Conservation (phyloP, 2,797 vertebrate species). For the Bovichtus variegatus region DNA sequence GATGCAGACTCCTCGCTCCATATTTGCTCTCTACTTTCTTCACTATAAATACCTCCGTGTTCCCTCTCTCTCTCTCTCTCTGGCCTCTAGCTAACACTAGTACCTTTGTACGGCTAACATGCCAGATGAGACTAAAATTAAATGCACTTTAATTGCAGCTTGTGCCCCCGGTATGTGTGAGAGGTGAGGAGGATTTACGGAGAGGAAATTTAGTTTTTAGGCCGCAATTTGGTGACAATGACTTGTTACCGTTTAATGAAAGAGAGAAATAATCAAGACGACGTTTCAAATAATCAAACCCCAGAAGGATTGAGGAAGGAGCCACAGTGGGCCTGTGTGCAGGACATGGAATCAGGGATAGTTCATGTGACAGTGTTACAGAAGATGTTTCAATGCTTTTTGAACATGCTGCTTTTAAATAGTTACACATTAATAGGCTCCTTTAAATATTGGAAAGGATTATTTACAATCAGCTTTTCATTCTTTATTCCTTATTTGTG, state of each 20-base stretch:
- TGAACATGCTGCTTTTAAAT: neutral
- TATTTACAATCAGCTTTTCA: neutral
- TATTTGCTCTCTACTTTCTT: slow-evolving; percentile 33
- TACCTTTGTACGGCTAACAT: slow-evolving; percentile 74
- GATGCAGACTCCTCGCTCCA: slow-evolving; percentile 38
- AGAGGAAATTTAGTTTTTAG: slow-evolving; percentile 68
- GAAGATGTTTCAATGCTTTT: neutral
- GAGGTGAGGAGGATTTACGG: slow-evolving; percentile 54
- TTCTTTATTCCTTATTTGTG: neutral
- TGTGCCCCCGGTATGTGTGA: slow-evolving; percentile 34
- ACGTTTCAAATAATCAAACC: slow-evolving; percentile 1
- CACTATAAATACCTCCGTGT: slow-evolving; percentile 66
- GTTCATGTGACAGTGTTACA: neutral
- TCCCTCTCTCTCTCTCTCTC: slow-evolving; percentile 48
- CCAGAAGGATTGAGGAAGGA: neutral
- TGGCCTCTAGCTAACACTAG: slow-evolving; percentile 73
- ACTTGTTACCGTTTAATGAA: slow-evolving; percentile 34
- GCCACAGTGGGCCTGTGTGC: neutral
- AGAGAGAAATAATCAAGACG: slow-evolving; percentile 20
- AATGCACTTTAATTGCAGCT: slow-evolving; percentile 74
- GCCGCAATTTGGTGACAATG: slow-evolving; percentile 22
- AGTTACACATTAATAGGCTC: neutral
- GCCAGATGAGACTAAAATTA: slow-evolving; percentile 81
- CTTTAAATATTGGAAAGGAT: neutral
- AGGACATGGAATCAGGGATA: neutral